A percentile compares a stretch with the other conserved stretches of the same genome.
Evolutionary conservation across 1,140 invertebrate genomes (phyloP).

Genomic region (Brachionus koreanus): DNA sequence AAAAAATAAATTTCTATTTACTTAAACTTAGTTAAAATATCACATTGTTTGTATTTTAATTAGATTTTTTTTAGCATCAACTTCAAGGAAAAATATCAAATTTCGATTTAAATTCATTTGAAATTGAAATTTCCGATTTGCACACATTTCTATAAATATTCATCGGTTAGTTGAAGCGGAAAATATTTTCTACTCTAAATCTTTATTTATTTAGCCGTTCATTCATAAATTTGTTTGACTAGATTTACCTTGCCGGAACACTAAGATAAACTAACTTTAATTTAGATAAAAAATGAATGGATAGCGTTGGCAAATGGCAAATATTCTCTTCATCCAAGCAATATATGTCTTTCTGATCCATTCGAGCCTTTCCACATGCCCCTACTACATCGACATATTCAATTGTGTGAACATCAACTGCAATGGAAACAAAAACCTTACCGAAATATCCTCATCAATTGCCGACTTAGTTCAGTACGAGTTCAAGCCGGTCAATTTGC

Average conservation of each 20-base stretch:
- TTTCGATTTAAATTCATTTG: not conserved
- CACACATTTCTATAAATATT: not conserved
- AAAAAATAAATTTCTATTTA: not conserved
- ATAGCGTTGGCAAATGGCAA: not conserved
- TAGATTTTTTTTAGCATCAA: not conserved
- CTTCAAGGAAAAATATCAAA: constrained; percentile 1
- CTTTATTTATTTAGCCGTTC: not conserved
- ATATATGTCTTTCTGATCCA: not conserved
- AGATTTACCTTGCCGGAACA: not conserved
- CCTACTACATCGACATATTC: not conserved
- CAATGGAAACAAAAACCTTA: not conserved
- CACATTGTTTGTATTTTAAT: not conserved
- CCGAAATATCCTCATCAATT: not conserved
- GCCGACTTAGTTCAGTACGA: not conserved
- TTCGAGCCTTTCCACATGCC: not conserved
- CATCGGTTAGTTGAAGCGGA: not conserved
- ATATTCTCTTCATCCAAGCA: not conserved
- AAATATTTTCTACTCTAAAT: not conserved
- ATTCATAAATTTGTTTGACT: not conserved
- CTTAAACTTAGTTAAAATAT: not conserved
- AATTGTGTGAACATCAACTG: constrained; percentile 29
- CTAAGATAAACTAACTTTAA: not conserved
- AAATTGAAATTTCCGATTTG: not conserved
- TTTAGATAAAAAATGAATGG: not conserved
- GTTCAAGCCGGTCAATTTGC: not conserved